Conservation (phyloP, 1,140 invertebrate genomes). For the Camponotus floridanus region DNA sequence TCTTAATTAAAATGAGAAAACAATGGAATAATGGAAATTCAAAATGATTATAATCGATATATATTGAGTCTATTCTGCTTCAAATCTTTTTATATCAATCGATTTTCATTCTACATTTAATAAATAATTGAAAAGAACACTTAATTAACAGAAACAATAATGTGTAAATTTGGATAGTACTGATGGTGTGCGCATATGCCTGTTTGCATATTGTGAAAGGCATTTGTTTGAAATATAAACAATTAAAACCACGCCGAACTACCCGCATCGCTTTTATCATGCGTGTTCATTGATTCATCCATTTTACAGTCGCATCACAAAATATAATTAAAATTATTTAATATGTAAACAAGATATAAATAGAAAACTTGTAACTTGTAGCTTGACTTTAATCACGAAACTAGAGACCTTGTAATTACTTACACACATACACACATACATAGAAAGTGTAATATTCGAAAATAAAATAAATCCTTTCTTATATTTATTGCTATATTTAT, state of each 20-base stretch:
- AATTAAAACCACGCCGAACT: conserved; percentile 42
- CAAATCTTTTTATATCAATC: conserved; percentile 17
- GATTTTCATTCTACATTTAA: conserved; percentile 18
- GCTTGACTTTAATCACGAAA: no score
- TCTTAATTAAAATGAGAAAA: background rate
- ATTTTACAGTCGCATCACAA: no score
- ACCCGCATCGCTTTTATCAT: conserved; percentile 5
- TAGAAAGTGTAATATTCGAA: no score
- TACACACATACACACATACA: no score
- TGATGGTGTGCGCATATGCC: background rate
- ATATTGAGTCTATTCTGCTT: background rate
- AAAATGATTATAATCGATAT: background rate
- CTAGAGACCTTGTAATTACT: no score
- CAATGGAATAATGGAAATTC: background rate
- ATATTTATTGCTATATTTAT: no score
- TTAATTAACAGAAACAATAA: conserved; percentile 53
- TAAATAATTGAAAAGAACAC: conserved; percentile 8
- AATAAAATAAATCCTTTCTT: no score
- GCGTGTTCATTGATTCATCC: background rate
- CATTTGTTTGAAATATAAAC: conserved; percentile 21
- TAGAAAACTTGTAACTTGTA: no score
- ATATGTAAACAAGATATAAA: no score
- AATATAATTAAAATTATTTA: no score
- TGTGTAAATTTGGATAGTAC: conserved; percentile 12
- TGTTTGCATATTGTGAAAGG: background rate